Evolutionary conservation across 2,888 invertebrate species (phyloP).

Genomic region (Tiliacea citrago): DNA sequence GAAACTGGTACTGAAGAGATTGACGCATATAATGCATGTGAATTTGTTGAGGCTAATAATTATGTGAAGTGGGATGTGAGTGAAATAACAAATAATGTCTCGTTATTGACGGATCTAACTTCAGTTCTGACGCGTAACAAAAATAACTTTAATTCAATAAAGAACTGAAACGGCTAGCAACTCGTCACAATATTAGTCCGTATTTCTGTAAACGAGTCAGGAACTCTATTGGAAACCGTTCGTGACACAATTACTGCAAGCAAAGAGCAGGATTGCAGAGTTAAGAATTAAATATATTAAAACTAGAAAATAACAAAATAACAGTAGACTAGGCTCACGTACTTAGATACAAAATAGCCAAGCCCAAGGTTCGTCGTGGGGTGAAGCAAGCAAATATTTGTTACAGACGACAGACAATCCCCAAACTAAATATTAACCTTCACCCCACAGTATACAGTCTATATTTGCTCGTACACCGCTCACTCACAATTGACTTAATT

Average conservation of each 20-base stretch:
- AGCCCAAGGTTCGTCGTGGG: slow-evolving; percentile 64
- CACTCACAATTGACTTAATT: slow-evolving; percentile 67
- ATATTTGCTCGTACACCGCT: slow-evolving; percentile 52
- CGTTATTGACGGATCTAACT: slow-evolving; percentile 8
- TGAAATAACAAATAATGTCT: slow-evolving; percentile 33
- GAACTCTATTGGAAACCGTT: slow-evolving; percentile 1
- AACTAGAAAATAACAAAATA: slow-evolving; percentile 29
- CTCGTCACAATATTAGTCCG: background rate
- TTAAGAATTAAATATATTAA: slow-evolving; percentile 1
- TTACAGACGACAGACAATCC: slow-evolving; percentile 58
- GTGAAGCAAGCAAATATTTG: slow-evolving; percentile 74
- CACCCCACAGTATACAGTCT: slow-evolving; percentile 60
- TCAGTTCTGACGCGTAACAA: background rate
- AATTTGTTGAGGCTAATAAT: slow-evolving; percentile 9
- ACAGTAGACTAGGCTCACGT: slow-evolving; percentile 34
- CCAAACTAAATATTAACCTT: slow-evolving; percentile 63
- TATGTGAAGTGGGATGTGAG: slow-evolving; percentile 6
- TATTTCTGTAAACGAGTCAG: background rate
- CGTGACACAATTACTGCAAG: slow-evolving; percentile 15
- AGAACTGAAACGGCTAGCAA: background rate
- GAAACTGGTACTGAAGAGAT: slow-evolving; percentile 19
- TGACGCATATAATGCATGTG: slow-evolving; percentile 6
- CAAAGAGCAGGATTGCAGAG: background rate
- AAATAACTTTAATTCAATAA: background rate
- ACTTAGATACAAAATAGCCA: slow-evolving; percentile 45